Base-by-base conservation (phyloP, 2,888 invertebrate species). In the Zootermopsis nevadensis region DNA sequence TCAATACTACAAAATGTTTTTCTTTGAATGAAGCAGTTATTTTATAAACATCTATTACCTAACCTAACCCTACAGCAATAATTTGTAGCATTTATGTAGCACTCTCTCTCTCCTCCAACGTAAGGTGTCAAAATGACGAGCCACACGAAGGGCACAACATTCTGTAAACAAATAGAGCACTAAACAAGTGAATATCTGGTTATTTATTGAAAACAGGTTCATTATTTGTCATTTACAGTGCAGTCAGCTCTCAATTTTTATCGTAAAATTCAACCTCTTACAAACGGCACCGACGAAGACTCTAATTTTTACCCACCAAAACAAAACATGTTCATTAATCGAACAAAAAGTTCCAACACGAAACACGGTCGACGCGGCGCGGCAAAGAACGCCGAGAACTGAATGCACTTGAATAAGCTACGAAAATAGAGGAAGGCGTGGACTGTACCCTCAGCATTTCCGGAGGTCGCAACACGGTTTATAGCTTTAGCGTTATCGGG, bases 391-490 rank as follows among this genome's bases (percentile, higher is more conserved):
- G 24, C 27, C 77, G 84, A 82, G 84, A 80, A 83, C 82, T 83
- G 84, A 82, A 72, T 84, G 84, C 84, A 84, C 82, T 42, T 82
- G 35, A 77, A 42, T 84, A 84, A 80, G 35, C 33, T 80, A 82
- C 82, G 87, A 88, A 83, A 83, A 74, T 86, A 86, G 83, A 83
- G 84, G 85, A 85, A 86, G 84, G 85, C 84, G 82, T 84, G 83
- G 85, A 85, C 85, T 86, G 84, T 86, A 86, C 85, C 84, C 84
- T 84, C 81, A 81, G 35, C 66, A 82, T 79, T 66, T 82, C 82
- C 79, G 79, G 83, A 76, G 80, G n/a, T 60, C 60, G n/a, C 60
- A 60, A 60, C 60, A 60, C n/a, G 67, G 55, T 82, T 72, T 82
- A 82, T 76, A 80, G 80, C 80, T 31, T 80, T 80, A 80, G 80